Conservation (phyloP, 1,140 invertebrate genomes). For the Cydia fagiglandana region DNA sequence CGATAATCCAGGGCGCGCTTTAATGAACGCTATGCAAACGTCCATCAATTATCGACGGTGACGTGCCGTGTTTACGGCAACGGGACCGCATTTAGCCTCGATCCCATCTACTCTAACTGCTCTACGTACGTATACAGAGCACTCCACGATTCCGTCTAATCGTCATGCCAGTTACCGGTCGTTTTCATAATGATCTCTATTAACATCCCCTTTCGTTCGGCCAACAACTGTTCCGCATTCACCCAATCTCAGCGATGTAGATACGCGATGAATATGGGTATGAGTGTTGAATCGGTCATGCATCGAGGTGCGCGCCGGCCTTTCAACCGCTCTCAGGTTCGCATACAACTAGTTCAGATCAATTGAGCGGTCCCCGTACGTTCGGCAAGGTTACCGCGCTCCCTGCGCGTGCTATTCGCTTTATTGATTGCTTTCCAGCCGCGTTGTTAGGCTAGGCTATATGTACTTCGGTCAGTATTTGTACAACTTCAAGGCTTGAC, state of each 20-base stretch:
- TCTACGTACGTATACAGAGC: conserved; percentile 17
- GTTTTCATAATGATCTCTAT: conserved; percentile 22
- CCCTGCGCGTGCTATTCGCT: conserved; percentile 40
- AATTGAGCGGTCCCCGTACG: conserved; percentile 67
- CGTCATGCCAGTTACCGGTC: conserved; percentile 5
- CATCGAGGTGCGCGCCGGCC: conserved; percentile 47
- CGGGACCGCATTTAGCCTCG: conserved; percentile 71
- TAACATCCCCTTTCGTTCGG: conserved; percentile 26
- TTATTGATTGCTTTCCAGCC: conserved; percentile 33
- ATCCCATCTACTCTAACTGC: conserved; percentile 56
- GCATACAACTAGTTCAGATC: conserved; percentile 70
- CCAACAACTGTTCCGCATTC: conserved; percentile 34
- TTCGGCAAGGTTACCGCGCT: conserved; percentile 64
- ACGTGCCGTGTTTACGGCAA: conserved; percentile 69
- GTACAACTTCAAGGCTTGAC: conserved; percentile 24
- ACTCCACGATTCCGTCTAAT: conserved; percentile 21
- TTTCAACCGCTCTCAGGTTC: conserved; percentile 57
- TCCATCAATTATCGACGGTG: conserved; percentile 75
- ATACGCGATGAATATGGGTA: conserved; percentile 41
- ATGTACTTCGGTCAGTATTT: conserved; percentile 25
- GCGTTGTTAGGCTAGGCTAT: conserved; percentile 24
- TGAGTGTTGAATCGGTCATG: conserved; percentile 38
- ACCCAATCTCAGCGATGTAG: conserved; percentile 46
- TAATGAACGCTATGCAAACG: conserved; percentile 73
- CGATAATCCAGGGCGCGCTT: conserved; percentile 68